Base-by-base conservation (phyloP, 1,140 invertebrate species). In the Ectropis grisescens region DNA sequence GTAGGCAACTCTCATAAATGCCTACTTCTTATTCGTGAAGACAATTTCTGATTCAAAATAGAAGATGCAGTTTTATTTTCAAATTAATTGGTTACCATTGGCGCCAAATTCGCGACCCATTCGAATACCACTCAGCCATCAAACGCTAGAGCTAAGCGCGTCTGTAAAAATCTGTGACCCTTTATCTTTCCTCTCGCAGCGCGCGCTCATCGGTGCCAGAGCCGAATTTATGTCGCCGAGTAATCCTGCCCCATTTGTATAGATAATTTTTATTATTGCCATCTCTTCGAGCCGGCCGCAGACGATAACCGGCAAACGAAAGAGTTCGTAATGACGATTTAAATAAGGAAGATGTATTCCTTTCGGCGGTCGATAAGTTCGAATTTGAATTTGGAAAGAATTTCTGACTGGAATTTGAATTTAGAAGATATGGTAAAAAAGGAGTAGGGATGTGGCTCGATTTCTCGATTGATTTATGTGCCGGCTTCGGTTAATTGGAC, bases 181-280 rank as follows among this genome's bases (percentile, higher is more conserved):
- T 75, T 78, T 74, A 75, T 75, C 70, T 65, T 44, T 45, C 37
- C 46, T 41, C 38, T 44, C 39, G 47, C 60, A 58, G 57, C 54
- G 37, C 54, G 52, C 56, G 53, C 56, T 74, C 75, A 75, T 75
- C 67, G 71, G 71, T 3, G 54, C 67, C 46, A 62, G 68, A 80
- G 72, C 70, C 67, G 68, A 80, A 80, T 80, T 80, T 80, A 80
- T 80, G 75, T 75, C 68, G 66, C 41, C 54, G 59, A 71, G 67
- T 80, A 80, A 80, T 80, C 75, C 75, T 39, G 53, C 41, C 59
- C 75, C 75, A 80, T 80, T 80, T 80, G 75, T 80, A 80, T 76
- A 80, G 75, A 80, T 80, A 80, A 80, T 80, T 80, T 80, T 80
- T 80, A 80, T 80, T 80, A 80, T 80, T 80, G 75, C 75, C 75